Base-by-base conservation (phyloP, 2,113 vertebrate species). In the Bambusicola thoracicus region DNA sequence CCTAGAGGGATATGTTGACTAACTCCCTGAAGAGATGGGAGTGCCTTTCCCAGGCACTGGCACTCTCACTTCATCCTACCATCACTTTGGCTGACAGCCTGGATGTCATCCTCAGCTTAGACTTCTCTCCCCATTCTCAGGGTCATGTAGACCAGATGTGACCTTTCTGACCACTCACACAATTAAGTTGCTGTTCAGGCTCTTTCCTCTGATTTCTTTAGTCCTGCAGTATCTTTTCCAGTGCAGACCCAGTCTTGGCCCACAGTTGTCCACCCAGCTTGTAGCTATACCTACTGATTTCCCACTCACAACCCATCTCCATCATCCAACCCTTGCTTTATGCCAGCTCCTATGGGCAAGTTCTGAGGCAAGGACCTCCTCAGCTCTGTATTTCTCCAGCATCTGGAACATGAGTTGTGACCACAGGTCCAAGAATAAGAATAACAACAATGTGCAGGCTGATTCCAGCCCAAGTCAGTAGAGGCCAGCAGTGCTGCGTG, bases 371-470 rank as follows among this genome's bases (percentile, higher is more conserved):
- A 67, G 22, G 36, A 61, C 41, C 17, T 72, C 56, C 58, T 91
- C 3, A 0, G 32, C 38, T 72, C 46, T 2, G 5, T 22, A 2
- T 67, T 88, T 93, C 72, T 88, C 61, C 76, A 88, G 56, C 65
- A 32, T 88, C 73, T 92, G 65, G 4, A 65, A 85, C 0, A 0
- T 61, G 17, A 90, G 69, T 83, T 2, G 2, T 24, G 46, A 59
- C 51, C 61, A 53, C 55, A 93, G 65, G 90, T 90, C 93, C 80
- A 85, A 75, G 56, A 94, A 88, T 41, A 78, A 85, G 82, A 95
- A 93, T 61, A 96, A 78, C 69, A 95, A 81, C 82, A 81, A 72
- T 19, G 1, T 56, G 88, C 56, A 83, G 78, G 85, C 61, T 90
- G 91, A 81, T 90, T 83, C 68, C 91, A 95, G 73, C 85, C 63